phyloP scores from a whole-genome alignment of 2,888 invertebrate genomes.

The Alentia gelatinosa region DNA sequence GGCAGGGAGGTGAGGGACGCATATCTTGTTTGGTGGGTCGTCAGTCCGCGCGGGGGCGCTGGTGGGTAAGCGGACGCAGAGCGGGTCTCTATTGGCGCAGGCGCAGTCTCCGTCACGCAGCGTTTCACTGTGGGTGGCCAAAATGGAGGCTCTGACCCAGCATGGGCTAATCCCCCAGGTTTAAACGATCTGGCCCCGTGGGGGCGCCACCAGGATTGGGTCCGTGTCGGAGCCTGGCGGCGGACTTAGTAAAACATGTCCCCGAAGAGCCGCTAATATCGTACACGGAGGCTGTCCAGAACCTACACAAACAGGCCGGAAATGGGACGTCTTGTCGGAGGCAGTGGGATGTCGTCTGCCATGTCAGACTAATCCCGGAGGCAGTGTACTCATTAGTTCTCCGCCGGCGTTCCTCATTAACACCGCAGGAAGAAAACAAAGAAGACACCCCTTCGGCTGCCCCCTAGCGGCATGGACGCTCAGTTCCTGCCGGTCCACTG shows the following conservation, averaged over 20 bases:
- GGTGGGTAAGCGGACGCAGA: not conserved
- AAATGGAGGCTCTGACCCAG: slow-evolving; percentile 29
- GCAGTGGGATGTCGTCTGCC: not conserved
- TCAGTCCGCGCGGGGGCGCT: not conserved
- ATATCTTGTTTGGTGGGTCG: not conserved
- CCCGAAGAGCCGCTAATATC: slow-evolving; percentile 38
- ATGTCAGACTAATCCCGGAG: slow-evolving; percentile 33
- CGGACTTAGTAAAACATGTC: slow-evolving; percentile 34
- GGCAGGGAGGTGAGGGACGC: not conserved
- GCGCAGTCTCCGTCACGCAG: not conserved
- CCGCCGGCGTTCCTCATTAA: slow-evolving; percentile 34
- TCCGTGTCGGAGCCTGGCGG: slow-evolving; percentile 29
- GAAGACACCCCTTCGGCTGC: not conserved
- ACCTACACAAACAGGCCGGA: slow-evolving; percentile 46
- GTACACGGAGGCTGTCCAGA: not conserved
- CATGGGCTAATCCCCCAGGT: slow-evolving; percentile 28
- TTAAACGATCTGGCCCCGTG: slow-evolving; percentile 29
- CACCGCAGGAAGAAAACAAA: slow-evolving; percentile 42
- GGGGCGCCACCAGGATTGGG: slow-evolving; percentile 2
- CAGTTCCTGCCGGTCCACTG: not conserved
- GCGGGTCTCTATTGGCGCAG: not conserved
- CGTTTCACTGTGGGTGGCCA: slow-evolving; percentile 11
- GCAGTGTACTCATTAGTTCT: slow-evolving; percentile 47
- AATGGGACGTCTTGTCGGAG: slow-evolving; percentile 41
- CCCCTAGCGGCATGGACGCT: not conserved